These are phyloP conservation scores for Chloroceryle aenea DNA, from an alignment of 2,113 vertebrate species.

Conservation along the genomic window DNA sequence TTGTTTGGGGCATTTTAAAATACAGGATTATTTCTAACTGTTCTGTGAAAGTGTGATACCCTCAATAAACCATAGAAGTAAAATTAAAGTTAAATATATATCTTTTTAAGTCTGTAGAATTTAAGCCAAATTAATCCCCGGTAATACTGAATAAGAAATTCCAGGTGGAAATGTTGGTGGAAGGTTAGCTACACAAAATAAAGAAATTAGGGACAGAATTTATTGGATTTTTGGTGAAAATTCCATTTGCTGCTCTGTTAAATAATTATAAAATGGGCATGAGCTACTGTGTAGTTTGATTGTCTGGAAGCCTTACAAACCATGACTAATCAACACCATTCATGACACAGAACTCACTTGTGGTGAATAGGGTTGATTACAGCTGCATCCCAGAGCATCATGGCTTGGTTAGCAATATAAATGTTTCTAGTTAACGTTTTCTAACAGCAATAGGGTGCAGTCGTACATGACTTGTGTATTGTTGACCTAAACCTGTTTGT, in stretches of 20 bases:
- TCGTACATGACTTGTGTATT: background rate
- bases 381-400: background rate
- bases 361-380: slow-evolving; percentile 29
- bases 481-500: slow-evolving; percentile 5
- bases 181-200: background rate
- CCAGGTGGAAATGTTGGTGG: background rate
- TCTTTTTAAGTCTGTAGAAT: background rate
- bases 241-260: slow-evolving; percentile 6
- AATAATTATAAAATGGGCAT: background rate
- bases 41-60: background rate
- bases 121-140: background rate
- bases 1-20: background rate
- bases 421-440: background rate
- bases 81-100: slow-evolving; percentile 18
- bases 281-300: slow-evolving; percentile 16
- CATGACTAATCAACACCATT: slow-evolving; percentile 42
- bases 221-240: background rate
- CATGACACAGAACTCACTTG: background rate
- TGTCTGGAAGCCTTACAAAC: slow-evolving; percentile 19
- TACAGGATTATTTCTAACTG: background rate
- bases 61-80: background rate
- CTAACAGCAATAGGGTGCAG: background rate
- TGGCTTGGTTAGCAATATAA: slow-evolving; percentile 19
- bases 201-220: background rate
- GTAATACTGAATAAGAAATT: background rate